Base-by-base conservation (phyloP, 2,113 vertebrate genomes). In the Progne subis region DNA sequence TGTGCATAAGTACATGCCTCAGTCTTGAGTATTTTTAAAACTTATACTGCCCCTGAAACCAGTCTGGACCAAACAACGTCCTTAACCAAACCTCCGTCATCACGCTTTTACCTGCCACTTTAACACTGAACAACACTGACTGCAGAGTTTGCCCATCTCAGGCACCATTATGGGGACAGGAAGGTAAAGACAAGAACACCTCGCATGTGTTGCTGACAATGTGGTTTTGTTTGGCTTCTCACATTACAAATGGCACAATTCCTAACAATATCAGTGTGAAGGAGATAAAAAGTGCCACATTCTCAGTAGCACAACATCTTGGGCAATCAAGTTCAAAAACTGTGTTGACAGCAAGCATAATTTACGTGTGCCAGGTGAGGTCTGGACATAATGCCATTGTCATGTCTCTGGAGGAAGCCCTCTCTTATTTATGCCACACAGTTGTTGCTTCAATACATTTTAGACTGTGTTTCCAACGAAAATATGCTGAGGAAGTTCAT, bases 171-270 rank as follows among this genome's bases (percentile, higher is more conserved):
- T 24, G 39, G 59, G 80, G 80, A 92, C 93, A 96, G 93, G 94
- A 97, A 95, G 77, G 57, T 71, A 68, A 44, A 91, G 34, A 34
- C 76, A 86, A 86, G 82, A 82, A 50, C 72, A 81, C 37, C 20
- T 88, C 2, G 0, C 24, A 10, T 15, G 14, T 65, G 26, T 72
- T 6, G 5, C 87, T 86, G 79, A 88, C 28, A 26, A 3, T 56
- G 82, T 26, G 82, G 72, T 84, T 92, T 96, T 78, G 31, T 80
- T 95, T 41, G 69, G 25, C 65, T 94, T 88, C 70, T 90, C 70
- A 69, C 81, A 2, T 81, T 52, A 47, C 21, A 46, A 88, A 77
- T 63, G 52, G 55, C 14, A 28, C 52, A 25, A 78, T 86, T 92
- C 68, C 82, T 81, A 88, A 88, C 59, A 67, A 50, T 13, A 15